Base-by-base conservation (phyloP, 35 echinoderm and acorn worm genomes). In the Nesometra sesokonis region DNA sequence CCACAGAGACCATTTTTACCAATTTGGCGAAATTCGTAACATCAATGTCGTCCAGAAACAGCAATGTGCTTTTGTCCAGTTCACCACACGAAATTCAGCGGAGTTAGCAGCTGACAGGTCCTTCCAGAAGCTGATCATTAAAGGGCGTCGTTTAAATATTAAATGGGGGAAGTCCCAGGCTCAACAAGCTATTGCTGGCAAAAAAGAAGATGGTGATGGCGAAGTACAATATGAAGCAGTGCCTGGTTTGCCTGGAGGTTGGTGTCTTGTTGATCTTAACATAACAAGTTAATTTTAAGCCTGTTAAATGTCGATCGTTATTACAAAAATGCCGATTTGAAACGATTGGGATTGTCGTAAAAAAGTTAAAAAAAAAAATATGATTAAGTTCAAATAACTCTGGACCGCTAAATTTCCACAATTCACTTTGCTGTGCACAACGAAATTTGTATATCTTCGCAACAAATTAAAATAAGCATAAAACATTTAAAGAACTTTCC, bases 121-220 rank as follows among this genome's bases (percentile, higher is more conserved):
- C 46, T 99, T 99, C 78, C 92, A 99, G 79, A 99, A 99, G 46
- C 87, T 99, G 35, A 99, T 99, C 77, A 89, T 99, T 90, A 99
- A 93, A 89, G 96, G 92, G 77, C 87, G 93, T 57, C 89, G 96
- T 85, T 90, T 94, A 84, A 99, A 94, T 83, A 84, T 94, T 47
- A 99, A 99, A 35, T 99, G 96, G 96, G 96, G 96, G 11, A 99
- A 93, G 77, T 93, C 96, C 0, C 90, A 94, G 30, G 92, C 92
- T 36, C 92, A 99, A 77, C 92, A 92, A 80, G 92, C 82, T 34
- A 76, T 82, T 23, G 76, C 36, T 7, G 86, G 82, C 30, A 90
- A 89, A 46, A 87, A 36, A 15, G 85, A 91, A 0, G 90, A 88
- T 21, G 90, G 88, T 7, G 57, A 46, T 0, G 77, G 39, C 13